Evolutionary conservation across 2,888 invertebrate species (phyloP), one percentile per base, ranked within the genome.

Genomic region (Branchinecta sandiegonensis): DNA sequence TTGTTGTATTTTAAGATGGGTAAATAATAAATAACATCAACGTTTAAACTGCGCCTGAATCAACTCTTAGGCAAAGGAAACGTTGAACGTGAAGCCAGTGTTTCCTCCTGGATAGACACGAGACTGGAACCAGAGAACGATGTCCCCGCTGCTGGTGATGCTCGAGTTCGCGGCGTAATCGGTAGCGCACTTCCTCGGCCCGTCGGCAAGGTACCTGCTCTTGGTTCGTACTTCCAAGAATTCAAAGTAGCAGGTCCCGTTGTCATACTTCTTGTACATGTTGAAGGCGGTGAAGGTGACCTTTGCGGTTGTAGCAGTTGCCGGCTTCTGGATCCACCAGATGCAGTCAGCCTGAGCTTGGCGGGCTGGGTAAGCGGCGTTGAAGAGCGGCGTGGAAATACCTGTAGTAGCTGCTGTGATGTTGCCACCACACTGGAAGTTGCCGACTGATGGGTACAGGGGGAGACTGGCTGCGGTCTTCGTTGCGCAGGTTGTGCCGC

Each of bases 101-200:
- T 56, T 56, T 8, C 63, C 63, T 9, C 63, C 63, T 8, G 14
- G n/a, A 3, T 56, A 56, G 9, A 56, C 63, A 56, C 63, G 63
- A 2, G 63, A 56, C n/a, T 56, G 63, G 63, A 56, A 56, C 63
- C 63, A 56, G 23, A 56, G 63, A 11, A 56, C 63, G 23, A 56
- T 56, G 63, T 56, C 63, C 10, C 63, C 63, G 63, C 14, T 56
- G 63, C 63, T 56, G n/a, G n/a, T 56, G n/a, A 56, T 56, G 9
- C n/a, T 23, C 8, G 63, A 56, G 8, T 56, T 23, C 10, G 11
- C 14, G n/a, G 14, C 14, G 23, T 56, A 56, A 2, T 56, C 63
- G 63, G 8, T 56, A 2, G 10, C 63, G 23, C 63, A 56, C 63
- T 56, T 56, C 9, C 8, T 56, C 23, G 12, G 23, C 8, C 23